These are phyloP conservation scores for Spodoptera littoralis DNA, from an alignment of 2,888 invertebrate species.

Conservation along the genomic window DNA sequence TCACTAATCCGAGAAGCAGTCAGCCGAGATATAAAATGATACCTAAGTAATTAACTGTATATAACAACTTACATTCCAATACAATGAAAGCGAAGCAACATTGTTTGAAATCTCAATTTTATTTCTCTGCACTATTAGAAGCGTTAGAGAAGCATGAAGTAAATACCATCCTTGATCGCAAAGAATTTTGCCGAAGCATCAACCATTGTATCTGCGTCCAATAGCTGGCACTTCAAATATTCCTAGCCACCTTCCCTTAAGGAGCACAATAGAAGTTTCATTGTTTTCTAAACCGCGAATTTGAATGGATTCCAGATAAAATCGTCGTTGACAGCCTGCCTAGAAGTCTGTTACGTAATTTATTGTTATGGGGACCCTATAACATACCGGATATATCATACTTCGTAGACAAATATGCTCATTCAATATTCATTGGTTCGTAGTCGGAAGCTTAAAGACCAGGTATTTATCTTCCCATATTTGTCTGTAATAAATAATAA, in stretches of 20 bases:
- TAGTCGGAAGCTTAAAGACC: constrained; percentile 26
- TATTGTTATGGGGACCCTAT: constrained; percentile 49
- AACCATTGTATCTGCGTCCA: constrained; percentile 69
- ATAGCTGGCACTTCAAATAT: constrained; percentile 73
- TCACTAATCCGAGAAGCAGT: too few species aligned
- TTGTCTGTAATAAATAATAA: constrained; percentile 45
- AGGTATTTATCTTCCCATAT: constrained; percentile 40
- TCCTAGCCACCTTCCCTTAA: constrained; percentile 70
- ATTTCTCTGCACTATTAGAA: constrained; percentile 25
- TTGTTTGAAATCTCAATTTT: constrained; percentile 14
- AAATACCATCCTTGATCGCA: constrained; percentile 52
- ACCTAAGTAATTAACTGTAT: constrained; percentile 1
- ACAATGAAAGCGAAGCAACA: constrained; percentile 16
- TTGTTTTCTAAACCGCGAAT: constrained; percentile 74
- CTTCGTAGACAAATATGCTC: constrained; percentile 34
- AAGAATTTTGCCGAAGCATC: constrained; percentile 59
- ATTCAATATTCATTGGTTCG: constrained; percentile 44
- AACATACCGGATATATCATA: constrained; percentile 32
- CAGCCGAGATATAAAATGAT: neutral
- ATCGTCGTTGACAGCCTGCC: constrained; percentile 71
- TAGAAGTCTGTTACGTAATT: constrained; percentile 50
- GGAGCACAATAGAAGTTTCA: constrained; percentile 76
- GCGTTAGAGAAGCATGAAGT: constrained; percentile 40
- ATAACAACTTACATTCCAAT: constrained; percentile 6
- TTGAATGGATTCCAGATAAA: constrained; percentile 75